A percentile compares a stretch with the other conserved stretches of the same genome.
Evolutionary conservation across 2,797 vertebrate genomes (phyloP).

Genomic region (Acropternis orthonyx): DNA sequence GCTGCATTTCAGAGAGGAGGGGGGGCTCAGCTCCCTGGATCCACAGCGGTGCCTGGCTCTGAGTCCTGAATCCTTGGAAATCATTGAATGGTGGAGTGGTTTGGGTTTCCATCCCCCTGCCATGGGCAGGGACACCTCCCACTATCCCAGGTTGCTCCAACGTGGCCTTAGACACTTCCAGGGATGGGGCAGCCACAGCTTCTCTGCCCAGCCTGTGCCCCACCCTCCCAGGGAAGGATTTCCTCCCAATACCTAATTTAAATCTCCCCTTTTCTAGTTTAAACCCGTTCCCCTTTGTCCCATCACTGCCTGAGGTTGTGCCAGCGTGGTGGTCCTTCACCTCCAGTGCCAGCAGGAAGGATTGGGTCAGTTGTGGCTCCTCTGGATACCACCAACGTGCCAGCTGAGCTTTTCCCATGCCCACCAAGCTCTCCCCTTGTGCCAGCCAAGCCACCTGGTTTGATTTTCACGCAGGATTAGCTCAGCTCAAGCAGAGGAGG

Average conservation of each 20-base stretch:
- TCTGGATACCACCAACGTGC: background rate
- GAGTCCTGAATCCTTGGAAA: background rate
- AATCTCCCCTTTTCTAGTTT: background rate
- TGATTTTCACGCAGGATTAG: background rate
- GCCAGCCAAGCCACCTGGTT: background rate
- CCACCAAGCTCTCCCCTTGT: background rate
- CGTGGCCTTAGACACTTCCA: background rate
- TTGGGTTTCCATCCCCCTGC: background rate
- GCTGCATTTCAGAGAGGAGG: background rate
- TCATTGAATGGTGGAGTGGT: fast-evolving
- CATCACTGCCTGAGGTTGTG: fast-evolving
- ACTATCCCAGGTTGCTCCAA: background rate
- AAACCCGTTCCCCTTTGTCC: background rate
- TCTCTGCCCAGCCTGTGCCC: background rate
- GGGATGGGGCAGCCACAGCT: background rate
- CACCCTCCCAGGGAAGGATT: background rate
- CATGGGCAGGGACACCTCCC: background rate
- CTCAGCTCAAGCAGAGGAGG: background rate
- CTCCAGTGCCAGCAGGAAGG: background rate
- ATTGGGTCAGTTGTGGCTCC: fast-evolving
- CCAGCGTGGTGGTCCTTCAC: background rate
- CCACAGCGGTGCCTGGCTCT: fast-evolving
- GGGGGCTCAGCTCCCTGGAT: background rate
- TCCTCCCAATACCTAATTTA: fast-evolving
- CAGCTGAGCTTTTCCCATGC: background rate